Conservation (phyloP, 2,113 vertebrate genomes). For the Globicephala melas region DNA sequence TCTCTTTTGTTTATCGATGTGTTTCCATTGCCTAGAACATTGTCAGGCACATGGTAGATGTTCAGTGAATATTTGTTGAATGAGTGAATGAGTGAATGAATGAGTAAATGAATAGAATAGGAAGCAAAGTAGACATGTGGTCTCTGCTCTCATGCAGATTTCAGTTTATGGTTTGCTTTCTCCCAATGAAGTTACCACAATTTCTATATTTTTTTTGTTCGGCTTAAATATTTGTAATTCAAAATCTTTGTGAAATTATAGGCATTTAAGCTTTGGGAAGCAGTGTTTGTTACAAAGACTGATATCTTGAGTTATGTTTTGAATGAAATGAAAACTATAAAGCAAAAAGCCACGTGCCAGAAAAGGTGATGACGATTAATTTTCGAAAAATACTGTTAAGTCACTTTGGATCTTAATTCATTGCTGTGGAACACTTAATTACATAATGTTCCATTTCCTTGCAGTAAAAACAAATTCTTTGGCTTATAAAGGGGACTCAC, state of each 20-base stretch:
- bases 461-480: constrained; percentile 8
- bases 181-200: background rate
- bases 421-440: constrained; percentile 21
- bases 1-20: background rate
- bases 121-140: background rate
- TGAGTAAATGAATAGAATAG: background rate
- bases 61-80: background rate
- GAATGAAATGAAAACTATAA: background rate
- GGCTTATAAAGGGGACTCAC: background rate
- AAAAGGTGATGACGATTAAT: background rate
- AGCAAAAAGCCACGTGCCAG: background rate
- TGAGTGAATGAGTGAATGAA: background rate
- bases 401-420: constrained; percentile 31
- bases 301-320: background rate
- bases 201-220: background rate
- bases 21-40: background rate
- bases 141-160: background rate
- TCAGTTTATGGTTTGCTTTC: background rate
- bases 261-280: constrained; percentile 50
- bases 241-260: constrained; percentile 1
- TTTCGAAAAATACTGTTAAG: constrained; percentile 25
- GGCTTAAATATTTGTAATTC: constrained; percentile 17
- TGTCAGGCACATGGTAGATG: background rate
- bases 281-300: background rate
- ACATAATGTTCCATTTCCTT: constrained; percentile 37